Evolutionary conservation across 2,113 vertebrate species (phyloP).

Genomic region (Crotalus horridus): DNA sequence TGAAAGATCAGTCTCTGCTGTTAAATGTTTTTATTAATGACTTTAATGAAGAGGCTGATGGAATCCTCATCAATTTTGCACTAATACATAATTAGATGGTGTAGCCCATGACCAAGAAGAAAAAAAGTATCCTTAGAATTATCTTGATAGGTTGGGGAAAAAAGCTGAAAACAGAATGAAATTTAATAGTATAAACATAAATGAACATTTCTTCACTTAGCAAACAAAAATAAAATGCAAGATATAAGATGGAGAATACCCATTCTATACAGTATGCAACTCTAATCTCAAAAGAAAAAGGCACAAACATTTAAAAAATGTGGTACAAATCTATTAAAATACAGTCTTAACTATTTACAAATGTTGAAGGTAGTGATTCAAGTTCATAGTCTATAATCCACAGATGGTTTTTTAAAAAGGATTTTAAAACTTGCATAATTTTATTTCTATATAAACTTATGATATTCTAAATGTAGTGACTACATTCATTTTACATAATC

Average conservation of each 20-base stretch:
- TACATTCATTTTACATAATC: neutral
- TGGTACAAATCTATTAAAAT: neutral
- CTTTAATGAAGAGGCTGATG: neutral
- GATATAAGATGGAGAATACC: neutral
- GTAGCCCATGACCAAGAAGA: neutral
- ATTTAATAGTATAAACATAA: neutral
- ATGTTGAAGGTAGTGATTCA: neutral
- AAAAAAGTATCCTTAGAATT: neutral
- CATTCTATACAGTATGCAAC: neutral
- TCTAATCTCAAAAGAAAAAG: neutral
- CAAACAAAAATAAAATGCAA: neutral
- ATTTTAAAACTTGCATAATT: neutral
- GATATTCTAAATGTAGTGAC: neutral
- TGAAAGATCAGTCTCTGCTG: neutral
- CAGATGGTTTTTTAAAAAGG: neutral
- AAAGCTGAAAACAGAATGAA: neutral
- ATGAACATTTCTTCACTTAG: neutral
- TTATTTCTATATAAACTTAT: neutral
- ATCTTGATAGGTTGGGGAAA: neutral
- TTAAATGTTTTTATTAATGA: neutral
- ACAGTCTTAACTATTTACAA: neutral
- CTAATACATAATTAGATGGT: neutral
- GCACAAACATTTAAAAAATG: neutral
- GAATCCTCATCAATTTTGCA: neutral
- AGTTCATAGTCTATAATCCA: neutral